These are phyloP conservation scores for Gallinago paraguaiae DNA, from an alignment of 2,113 vertebrate genomes.

Conservation along the genomic window DNA sequence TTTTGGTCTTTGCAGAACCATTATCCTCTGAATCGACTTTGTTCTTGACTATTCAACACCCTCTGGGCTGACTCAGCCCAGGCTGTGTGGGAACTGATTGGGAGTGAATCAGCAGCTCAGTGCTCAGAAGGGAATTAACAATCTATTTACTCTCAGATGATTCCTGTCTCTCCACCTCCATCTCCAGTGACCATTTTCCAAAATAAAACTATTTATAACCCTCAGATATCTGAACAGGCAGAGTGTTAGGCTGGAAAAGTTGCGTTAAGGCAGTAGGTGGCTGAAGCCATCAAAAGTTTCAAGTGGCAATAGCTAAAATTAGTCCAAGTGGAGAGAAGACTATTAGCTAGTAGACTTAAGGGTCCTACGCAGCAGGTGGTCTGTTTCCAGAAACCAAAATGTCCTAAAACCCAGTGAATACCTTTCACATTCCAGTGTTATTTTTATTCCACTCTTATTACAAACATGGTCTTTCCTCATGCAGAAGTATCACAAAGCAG, in stretches of 20 bases:
- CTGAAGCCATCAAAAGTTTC: conserved; percentile 62
- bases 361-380: conserved; percentile 68
- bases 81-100: conserved; percentile 69
- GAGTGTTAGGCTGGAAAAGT: conserved; percentile 34
- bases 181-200: conserved; percentile 53
- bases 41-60: conserved; percentile 60
- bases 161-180: conserved; percentile 44
- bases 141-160: conserved; percentile 42
- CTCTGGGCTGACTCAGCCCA: conserved; percentile 73
- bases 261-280: conserved; percentile 48
- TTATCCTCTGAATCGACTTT: conserved; percentile 57
- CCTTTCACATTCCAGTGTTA: conserved; percentile 54
- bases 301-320: conserved; percentile 68
- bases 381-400: conserved; percentile 50
- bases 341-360: conserved; percentile 57
- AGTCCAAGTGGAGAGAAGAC: conserved; percentile 51
- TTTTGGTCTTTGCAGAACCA: conserved; percentile 54
- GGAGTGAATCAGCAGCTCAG: conserved; percentile 56
- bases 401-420: conserved; percentile 34
- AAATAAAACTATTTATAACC: conserved; percentile 59
- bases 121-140: conserved; percentile 51
- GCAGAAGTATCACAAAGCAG: not conserved
- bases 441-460: conserved; percentile 60
- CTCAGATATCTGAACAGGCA: conserved; percentile 23
- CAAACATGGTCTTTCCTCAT: conserved; percentile 60